Evolutionary conservation across 2,113 vertebrate species (phyloP), one percentile per base, ranked within the genome.

Genomic region (Paratilapia polleni): DNA sequence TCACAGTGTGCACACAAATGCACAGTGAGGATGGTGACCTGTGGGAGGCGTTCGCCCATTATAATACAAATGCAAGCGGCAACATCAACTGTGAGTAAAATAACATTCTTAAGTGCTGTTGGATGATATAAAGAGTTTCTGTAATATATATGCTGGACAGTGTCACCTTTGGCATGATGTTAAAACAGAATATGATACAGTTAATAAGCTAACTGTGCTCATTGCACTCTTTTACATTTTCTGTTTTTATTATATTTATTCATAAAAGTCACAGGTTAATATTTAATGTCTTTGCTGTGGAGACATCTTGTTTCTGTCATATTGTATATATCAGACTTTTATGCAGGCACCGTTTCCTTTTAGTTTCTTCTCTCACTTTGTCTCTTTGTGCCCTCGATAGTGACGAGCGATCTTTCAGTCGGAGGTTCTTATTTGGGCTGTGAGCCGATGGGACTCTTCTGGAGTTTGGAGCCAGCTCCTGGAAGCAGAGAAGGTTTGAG

Each of bases 391-490:
- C 60, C 74, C 17, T 24, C 5, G 22, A 74, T 7, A 96, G 95
- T 96, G 88, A 87, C 73, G 57, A 88, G 62, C 11, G 93, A 95
- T 87, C 63, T 52, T 64, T 94, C 95, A 28, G 77, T 95, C 1
- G 94, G 95, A 4, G 95, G 95, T 19, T 95, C 94, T 3, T 96
- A 95, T 88, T 38, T 91, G 14, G 95, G 95, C 58, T 91, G 93
- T 92, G 94, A 96, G 68, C 94, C 94, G 1, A 95, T 96, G 95
- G 94, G 95, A 26, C 88, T 96, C 28, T 94, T 96, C 86, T 96
- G 95, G 95, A 88, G 80, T 19, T 76, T 96, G 88, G 90, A 89
- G 77, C 92, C 91, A 2, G 75, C 90, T 77, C 90, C 88, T 49
- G 92, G 92, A 49, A 73, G 5, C 76, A 92, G 87, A 92, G 68